Conservation (phyloP, 2,888 invertebrate species). For the Ornithoptera priamus region DNA sequence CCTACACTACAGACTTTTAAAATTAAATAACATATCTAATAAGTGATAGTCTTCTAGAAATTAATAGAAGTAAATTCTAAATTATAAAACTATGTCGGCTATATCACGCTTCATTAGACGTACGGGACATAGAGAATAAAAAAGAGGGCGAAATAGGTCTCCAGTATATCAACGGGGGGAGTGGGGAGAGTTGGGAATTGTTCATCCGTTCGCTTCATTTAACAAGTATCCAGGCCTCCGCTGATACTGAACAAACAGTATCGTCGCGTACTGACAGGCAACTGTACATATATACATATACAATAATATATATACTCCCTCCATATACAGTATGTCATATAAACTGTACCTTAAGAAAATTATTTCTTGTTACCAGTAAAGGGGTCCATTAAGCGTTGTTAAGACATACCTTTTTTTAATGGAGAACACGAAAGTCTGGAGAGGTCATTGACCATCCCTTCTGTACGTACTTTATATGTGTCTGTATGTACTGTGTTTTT, state of each 20-base stretch:
- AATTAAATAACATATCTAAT: too few species aligned
- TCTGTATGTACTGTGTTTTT: constrained; percentile 2
- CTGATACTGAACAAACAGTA: constrained; percentile 7
- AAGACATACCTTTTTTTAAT: constrained; percentile 12
- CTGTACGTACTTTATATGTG: not conserved
- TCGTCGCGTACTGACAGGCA: not conserved
- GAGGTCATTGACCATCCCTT: constrained; percentile 32
- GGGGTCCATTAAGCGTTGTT: constrained; percentile 15
- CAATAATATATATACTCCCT: not conserved
- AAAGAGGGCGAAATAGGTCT: constrained; percentile 11
- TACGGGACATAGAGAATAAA: constrained; percentile 8
- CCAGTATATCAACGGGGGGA: constrained; percentile 15
- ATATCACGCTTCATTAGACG: constrained; percentile 17
- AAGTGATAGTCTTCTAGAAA: not conserved
- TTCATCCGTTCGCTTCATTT: constrained; percentile 19
- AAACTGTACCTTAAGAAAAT: not conserved
- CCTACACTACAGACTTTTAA: too few species aligned
- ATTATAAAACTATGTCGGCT: not conserved
- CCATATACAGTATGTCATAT: too few species aligned
- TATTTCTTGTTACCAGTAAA: not conserved
- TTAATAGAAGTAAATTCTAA: not conserved
- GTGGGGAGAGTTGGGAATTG: constrained; percentile 3
- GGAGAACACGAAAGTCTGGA: constrained; percentile 17
- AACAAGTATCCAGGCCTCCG: constrained; percentile 14
- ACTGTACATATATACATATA: not conserved